These are phyloP conservation scores for Macaca nemestrina DNA, from an alignment of 2,113 vertebrate genomes.

Conservation along the genomic window DNA sequence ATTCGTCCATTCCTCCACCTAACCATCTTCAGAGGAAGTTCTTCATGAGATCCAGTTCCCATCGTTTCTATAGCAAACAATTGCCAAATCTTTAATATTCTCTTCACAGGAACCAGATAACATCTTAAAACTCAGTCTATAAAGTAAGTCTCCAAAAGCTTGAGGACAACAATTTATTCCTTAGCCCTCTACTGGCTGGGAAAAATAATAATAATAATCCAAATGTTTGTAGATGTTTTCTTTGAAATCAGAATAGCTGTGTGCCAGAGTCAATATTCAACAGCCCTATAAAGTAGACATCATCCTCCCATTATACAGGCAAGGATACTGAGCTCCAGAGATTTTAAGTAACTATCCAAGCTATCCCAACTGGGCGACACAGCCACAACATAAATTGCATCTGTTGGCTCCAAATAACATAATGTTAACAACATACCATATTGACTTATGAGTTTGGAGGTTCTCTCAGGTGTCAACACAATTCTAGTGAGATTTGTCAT, in stretches of 20 bases:
- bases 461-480: neutral
- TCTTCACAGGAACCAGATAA: constrained; percentile 11
- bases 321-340: neutral
- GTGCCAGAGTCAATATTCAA: neutral
- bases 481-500: neutral
- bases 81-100: neutral
- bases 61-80: neutral
- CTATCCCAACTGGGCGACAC: neutral
- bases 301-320: neutral
- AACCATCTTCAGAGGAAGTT: neutral
- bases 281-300: neutral
- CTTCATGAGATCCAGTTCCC: neutral
- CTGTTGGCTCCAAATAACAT: neutral
- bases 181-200: neutral
- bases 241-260: constrained; percentile 19
- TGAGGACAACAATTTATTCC: neutral
- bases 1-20: neutral
- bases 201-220: neutral
- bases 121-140: neutral
- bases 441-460: neutral
- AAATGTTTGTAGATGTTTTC: neutral
- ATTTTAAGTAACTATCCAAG: neutral
- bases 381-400: neutral
- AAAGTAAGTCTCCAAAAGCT: constrained; percentile 9
- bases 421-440: neutral